Base-by-base conservation (phyloP, 2,113 vertebrate genomes). In the Poeciliopsis retropinna region DNA sequence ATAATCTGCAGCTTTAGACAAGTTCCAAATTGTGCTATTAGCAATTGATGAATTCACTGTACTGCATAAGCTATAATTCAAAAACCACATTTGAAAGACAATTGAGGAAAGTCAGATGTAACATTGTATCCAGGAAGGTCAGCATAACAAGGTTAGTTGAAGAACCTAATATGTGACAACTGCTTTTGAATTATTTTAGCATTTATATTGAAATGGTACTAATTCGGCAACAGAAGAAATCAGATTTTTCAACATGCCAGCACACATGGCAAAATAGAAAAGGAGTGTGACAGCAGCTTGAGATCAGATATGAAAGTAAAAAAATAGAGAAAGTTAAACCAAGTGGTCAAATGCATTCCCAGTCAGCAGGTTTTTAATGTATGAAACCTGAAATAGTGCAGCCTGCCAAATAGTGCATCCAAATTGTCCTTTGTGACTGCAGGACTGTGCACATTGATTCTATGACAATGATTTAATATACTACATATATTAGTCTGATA, bases 1-100 rank as follows among this genome's bases (percentile, higher is more conserved):
- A 47, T 22, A 31, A 15, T 68, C 17, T 30, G 11, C 27, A 62
- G 60, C 70, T 64, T 47, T n/a, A 31, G 60, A 72, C 5, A 3
- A 27, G 51, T 73, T 82, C 29, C 76, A 70, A 71, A 72, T 70
- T 44, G 64, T 25, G 22, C 31, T 30, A 54, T 71, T 37, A 22
- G 13, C 14, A 66, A 31, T 9, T 25, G 6, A 60, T 27, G 72
- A 80, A 73, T 64, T 30, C 29, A 73, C 5, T 30, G 28, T 27
- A 30, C n/a, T 70, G 60, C 68, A 14, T 15, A 17, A 47, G 12
- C 30, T 47, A 28, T 57, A 63, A 7, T 73, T 57, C 17, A 77
- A 13, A 10, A 73, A 9, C 28, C 41, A 14, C 12, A 29, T 39
- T 39, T 65, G 64, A 9, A 65, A 39, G 32, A n/a, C 11, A 44